Conservation (phyloP, 2,888 invertebrate genomes). For the Leptopilina myrica region DNA sequence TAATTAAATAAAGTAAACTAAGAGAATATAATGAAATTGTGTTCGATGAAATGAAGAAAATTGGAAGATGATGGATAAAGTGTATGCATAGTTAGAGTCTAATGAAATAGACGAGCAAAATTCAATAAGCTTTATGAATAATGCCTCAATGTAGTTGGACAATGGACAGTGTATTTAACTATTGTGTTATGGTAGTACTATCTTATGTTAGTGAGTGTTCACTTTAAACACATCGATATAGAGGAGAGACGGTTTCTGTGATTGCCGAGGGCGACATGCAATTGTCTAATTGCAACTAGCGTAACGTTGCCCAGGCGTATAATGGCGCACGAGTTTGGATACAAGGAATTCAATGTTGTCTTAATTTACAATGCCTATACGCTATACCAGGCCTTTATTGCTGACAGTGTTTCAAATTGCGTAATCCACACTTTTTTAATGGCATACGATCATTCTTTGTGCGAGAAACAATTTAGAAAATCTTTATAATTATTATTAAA, state of each 20-base stretch:
- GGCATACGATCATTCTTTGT: no score
- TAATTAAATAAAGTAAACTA: no score
- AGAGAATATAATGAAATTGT: no score
- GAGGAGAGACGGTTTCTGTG: slow-evolving; percentile 16
- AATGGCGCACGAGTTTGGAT: slow-evolving; percentile 12
- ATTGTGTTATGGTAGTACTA: slow-evolving; percentile 20
- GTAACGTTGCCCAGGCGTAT: slow-evolving; percentile 26
- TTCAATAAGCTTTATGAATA: slow-evolving; percentile 24
- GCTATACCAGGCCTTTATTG: no score
- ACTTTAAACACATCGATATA: slow-evolving; percentile 30
- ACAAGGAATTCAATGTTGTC: slow-evolving; percentile 16
- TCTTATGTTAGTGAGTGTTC: slow-evolving; percentile 6
- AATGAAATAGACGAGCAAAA: not conserved
- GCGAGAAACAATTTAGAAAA: no score
- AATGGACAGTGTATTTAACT: slow-evolving; percentile 2
- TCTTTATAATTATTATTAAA: no score
- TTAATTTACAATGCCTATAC: not conserved
- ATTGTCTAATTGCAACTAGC: slow-evolving; percentile 32
- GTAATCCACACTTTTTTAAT: no score
- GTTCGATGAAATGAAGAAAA: no score
- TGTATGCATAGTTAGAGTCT: not conserved
- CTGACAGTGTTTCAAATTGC: no score
- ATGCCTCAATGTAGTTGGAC: slow-evolving; percentile 26
- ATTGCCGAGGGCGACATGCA: slow-evolving; percentile 19
- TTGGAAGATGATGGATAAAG: not conserved